Evolutionary conservation across 2,113 vertebrate species (phyloP), one percentile per base, ranked within the genome.

Genomic region (Pyrgilauda ruficollis): DNA sequence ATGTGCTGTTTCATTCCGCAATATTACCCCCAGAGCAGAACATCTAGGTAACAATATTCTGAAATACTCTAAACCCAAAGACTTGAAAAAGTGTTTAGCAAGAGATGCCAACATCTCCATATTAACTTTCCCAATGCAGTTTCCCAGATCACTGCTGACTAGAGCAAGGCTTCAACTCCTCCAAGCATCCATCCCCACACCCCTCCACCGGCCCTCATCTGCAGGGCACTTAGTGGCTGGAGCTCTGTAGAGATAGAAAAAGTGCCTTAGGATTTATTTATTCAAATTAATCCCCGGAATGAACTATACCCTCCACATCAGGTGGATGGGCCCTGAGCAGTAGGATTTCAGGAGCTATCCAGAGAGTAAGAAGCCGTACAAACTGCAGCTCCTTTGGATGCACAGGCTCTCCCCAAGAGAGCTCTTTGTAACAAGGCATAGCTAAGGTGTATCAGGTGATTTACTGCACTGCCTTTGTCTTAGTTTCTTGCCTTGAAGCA

Each of bases 1-100:
- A 76, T 52, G 68, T 86, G 84, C 94, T 93, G 76, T 70, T 96
- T 96, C 87, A 97, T 74, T 94, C 66, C 63, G 78, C 79, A 80
- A 35, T 83, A 67, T 74, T 43, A 88, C 31, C 62, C 20, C 70
- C 77, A 61, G 69, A 75, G 84, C 52, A 95, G 87, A 90, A 78
- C 13, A 41, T 5, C 16, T 49, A 56, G 61, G 49, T 66, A 70
- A 67, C 63, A 76, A 68, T 37, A 63, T 55, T 69, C 49, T 91
- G 79, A 59, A 63, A 74, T 9, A 46, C 5, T 61, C 4, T 68
- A 76, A 95, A 92, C 15, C 21, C 64, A 83, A 47, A 68, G 24
- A 26, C 35, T 41, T 49, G 35, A 15, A 13, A 24, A 59, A 90
- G 47, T 3, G 9, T 35, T 92, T 7, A 84, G 35, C n/a, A 92